Evolutionary conservation across 2,113 vertebrate species (phyloP).

Genomic region (Dicerorhinus sumatrensis): DNA sequence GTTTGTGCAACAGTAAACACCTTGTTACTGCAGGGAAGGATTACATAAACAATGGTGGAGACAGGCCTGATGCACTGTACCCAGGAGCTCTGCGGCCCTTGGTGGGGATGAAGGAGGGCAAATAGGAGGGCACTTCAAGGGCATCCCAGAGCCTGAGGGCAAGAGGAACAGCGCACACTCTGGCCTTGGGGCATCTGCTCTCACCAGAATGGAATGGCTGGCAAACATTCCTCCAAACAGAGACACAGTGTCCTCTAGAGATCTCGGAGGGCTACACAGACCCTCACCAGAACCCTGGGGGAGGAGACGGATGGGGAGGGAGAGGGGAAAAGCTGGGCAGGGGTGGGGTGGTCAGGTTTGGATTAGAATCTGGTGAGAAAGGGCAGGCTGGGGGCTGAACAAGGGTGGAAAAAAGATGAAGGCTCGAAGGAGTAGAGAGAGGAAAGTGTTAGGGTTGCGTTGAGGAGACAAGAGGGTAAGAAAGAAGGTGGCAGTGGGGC

Average conservation of each 20-base stretch:
- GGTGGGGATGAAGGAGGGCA: background rate
- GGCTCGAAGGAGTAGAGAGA: background rate
- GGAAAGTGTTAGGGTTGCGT: background rate
- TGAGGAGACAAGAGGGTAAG: background rate
- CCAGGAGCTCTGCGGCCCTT: background rate
- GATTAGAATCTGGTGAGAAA: background rate
- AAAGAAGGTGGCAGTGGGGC: accelerated
- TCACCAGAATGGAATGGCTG: background rate
- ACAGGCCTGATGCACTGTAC: slow-evolving; percentile 48
- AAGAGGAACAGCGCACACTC: accelerated
- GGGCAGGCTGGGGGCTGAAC: background rate
- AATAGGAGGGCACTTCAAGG: background rate
- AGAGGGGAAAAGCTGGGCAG: background rate
- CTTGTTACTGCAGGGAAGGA: slow-evolving; percentile 90
- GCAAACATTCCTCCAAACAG: background rate
- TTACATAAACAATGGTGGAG: slow-evolving; percentile 89
- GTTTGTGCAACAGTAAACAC: slow-evolving; percentile 93
- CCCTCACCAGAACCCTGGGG: background rate
- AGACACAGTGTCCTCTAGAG: background rate
- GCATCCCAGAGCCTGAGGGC: background rate
- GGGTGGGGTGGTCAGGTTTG: background rate
- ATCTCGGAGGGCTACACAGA: background rate
- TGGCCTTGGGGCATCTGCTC: background rate
- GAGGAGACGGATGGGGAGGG: background rate
- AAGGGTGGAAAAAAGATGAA: background rate